Percentiles rank a stretch among this genome's conserved stretches.
Conservation (phyloP, 2,888 invertebrate genomes). For the Tetramorium bicarinatum region DNA sequence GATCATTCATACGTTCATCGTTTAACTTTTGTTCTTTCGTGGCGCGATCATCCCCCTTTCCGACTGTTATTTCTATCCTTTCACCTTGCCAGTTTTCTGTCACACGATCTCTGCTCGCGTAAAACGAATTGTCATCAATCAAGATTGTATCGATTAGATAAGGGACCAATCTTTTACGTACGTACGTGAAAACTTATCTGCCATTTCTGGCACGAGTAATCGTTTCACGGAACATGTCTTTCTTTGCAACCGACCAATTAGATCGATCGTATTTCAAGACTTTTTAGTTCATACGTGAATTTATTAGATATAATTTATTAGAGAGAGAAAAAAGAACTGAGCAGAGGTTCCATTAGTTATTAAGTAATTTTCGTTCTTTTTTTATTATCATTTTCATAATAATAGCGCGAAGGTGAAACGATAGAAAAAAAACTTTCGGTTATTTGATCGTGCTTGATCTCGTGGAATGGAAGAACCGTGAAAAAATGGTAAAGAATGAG, state of each 20-base stretch:
- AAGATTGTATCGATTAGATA: slow-evolving; percentile 34
- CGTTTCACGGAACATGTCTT: slow-evolving; percentile 10
- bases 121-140: background rate
- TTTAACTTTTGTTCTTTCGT: slow-evolving; percentile 58
- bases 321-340: background rate
- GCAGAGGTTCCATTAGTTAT: slow-evolving; percentile 24
- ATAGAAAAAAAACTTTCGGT: slow-evolving; percentile 43
- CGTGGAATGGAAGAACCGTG: slow-evolving; percentile 63
- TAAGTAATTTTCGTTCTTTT: background rate
- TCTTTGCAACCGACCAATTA: slow-evolving; percentile 10
- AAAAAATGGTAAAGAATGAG: slow-evolving; percentile 31
- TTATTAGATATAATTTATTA: slow-evolving; percentile 23
- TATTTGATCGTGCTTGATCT: slow-evolving; percentile 72
- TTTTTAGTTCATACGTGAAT: background rate
- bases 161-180: slow-evolving; percentile 67
- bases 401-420: slow-evolving; percentile 49
- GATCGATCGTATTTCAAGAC: background rate
- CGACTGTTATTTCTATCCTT: slow-evolving; percentile 53
- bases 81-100: slow-evolving; percentile 43
- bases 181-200: slow-evolving; percentile 18
- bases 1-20: slow-evolving; percentile 53
- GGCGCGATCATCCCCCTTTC: slow-evolving; percentile 57
- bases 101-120: slow-evolving; percentile 23
- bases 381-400: slow-evolving; percentile 13
- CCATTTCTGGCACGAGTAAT: background rate